These are phyloP conservation scores for Lophotriccus pileatus DNA, from an alignment of 2,797 vertebrate species.

Conservation along the genomic window DNA sequence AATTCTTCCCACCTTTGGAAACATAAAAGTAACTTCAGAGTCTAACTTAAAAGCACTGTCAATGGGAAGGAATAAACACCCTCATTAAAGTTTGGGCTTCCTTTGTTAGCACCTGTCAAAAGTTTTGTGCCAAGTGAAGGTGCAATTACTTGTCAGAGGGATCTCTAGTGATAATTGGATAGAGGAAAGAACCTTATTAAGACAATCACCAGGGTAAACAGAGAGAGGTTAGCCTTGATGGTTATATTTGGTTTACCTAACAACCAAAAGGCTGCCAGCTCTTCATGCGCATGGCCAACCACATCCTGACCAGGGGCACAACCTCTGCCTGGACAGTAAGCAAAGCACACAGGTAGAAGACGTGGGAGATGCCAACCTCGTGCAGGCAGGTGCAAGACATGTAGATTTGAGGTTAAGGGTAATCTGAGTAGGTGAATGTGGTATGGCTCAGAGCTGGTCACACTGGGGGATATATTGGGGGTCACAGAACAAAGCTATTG, in stretches of 20 bases:
- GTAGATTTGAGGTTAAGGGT: not conserved
- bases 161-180: not conserved
- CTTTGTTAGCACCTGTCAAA: not conserved
- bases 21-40: not conserved
- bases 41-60: not conserved
- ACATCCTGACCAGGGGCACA: not conserved
- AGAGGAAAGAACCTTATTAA: not conserved
- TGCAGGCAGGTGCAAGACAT: not conserved
- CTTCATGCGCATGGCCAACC: not conserved
- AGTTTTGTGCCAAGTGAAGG: not conserved
- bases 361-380: not conserved
- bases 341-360: not conserved
- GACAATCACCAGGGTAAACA: not conserved
- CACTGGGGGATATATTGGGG: rapidly evolving
- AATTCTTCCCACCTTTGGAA: not conserved
- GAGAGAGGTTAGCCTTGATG: not conserved
- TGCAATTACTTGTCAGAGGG: not conserved
- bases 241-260: not conserved
- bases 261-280: not conserved
- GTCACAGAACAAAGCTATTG: not conserved
- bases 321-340: not conserved
- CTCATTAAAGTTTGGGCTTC: not conserved
- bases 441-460: not conserved
- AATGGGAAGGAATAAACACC: not conserved
- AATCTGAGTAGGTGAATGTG: not conserved